Conservation (phyloP, 2,888 invertebrate species). For the Ptilodon capucinus region DNA sequence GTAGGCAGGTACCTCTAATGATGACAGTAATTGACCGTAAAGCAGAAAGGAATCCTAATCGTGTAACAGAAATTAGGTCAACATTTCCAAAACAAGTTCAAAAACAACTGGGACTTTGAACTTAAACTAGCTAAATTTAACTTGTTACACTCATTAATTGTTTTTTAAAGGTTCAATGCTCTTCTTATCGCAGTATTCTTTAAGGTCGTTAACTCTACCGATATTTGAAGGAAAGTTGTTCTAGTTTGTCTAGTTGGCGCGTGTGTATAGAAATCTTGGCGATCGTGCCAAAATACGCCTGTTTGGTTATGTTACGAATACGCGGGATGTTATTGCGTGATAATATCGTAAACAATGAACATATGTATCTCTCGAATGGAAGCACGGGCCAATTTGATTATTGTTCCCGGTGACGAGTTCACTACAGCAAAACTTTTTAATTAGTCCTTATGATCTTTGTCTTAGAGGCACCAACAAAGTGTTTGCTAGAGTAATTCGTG, state of each 20-base stretch:
- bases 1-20: no score
- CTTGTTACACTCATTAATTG: background rate
- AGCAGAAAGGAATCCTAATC: no score
- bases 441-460: no score
- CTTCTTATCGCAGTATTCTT: constrained; percentile 15
- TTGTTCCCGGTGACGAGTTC: background rate
- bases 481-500: background rate
- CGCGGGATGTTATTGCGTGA: constrained; percentile 6
- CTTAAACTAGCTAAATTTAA: background rate
- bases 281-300: constrained; percentile 15
- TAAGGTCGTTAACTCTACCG: constrained; percentile 16
- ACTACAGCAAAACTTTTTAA: no score
- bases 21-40: no score
- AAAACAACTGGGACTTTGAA: background rate
- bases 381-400: background rate
- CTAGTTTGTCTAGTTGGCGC: constrained; percentile 18
- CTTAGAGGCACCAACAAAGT: no score
- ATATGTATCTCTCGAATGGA: constrained; percentile 3
- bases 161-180: constrained; percentile 22
- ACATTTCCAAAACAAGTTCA: no score
- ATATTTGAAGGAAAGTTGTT: constrained; percentile 15
- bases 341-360: constrained; percentile 20
- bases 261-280: constrained; percentile 17
- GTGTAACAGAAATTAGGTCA: no score
- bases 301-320: constrained; percentile 8